Evolutionary conservation across 1,140 invertebrate genomes (phyloP).

Genomic region (Dysdera silvatica): DNA sequence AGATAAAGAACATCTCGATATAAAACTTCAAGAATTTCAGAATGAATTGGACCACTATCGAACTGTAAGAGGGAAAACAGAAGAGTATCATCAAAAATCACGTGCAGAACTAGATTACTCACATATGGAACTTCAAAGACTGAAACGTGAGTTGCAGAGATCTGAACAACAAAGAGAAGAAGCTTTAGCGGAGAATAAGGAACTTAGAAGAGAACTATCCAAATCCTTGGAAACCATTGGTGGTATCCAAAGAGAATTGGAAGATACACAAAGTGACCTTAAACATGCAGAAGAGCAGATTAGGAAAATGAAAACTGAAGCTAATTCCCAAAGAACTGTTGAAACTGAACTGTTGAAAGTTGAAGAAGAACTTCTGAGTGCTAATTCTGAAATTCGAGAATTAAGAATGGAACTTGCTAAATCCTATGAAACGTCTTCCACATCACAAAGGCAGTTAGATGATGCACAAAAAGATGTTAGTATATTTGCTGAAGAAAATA

Average conservation of each 20-base stretch:
- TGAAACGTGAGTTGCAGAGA: conserved; percentile 61
- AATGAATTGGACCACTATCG: conserved; percentile 57
- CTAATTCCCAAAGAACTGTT: conserved; percentile 22
- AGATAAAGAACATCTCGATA: conserved; percentile 36
- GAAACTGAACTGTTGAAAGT: conserved; percentile 27
- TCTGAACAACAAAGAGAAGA: conserved; percentile 62
- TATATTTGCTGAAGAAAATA: conserved; percentile 20
- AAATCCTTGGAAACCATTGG: conserved; percentile 35
- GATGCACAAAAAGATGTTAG: conserved; percentile 28
- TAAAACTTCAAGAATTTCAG: conserved; percentile 37
- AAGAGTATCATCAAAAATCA: conserved; percentile 49
- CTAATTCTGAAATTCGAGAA: conserved; percentile 27
- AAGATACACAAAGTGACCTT: conserved; percentile 30
- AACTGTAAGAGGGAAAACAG: conserved; percentile 30
- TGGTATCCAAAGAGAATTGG: conserved; percentile 34
- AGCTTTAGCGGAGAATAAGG: conserved; percentile 42
- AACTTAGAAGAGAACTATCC: conserved; percentile 35
- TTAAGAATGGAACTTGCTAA: conserved; percentile 36
- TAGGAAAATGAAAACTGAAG: conserved; percentile 21
- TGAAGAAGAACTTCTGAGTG: conserved; percentile 24
- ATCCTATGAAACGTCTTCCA: conserved; percentile 33
- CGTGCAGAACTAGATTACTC: conserved; percentile 63
- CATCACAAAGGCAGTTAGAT: conserved; percentile 32
- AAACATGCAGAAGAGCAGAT: conserved; percentile 18
- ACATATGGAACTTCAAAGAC: conserved; percentile 33